Base-by-base conservation (phyloP, 2,888 invertebrate genomes). In the Spisula subtruncata region DNA sequence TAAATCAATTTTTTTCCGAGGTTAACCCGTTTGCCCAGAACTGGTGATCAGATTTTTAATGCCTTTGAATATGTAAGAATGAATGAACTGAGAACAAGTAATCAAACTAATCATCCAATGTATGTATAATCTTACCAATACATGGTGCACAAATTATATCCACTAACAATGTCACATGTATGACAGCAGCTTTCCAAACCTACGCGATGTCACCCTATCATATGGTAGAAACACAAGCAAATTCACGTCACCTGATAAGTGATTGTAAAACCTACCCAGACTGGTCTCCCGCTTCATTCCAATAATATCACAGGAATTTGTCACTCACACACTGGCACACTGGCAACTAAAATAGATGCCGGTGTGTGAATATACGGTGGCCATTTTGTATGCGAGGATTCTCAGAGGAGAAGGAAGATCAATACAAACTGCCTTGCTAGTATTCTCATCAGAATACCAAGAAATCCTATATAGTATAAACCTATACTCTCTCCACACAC, bases 311-410 rank as follows among this genome's bases (percentile, higher is more conserved):
- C 35, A 35, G 32, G 35, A 75, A 32, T 75, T 75, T 75, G 75
- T 75, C 75, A 75, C 75, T 14, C 32, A 32, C 12, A 75, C 18
- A 75, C 32, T 75, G 75, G 75, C 75, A 16, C 32, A 75, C 75
- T 71, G 32, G 75, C 75, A 35, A 75, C 75, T 75, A 75, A 32
- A 75, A 75, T 75, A 75, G 75, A 75, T 75, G 35, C 75, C 32
- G 75, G 35, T 75, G 75, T 32, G 75, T 75, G 75, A 75, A 75
- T 75, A 75, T 75, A 75, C 16, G 75, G 75, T 75, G 75, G 75
- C 75, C 75, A 75, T 75, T 32, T 75, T 75, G 75, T 32, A 75
- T 32, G 35, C 32, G 75, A 18, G 32, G 25, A 75, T 25, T 71
- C 32, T 75, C 75, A 35, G 35, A 14, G 35, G 75, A 32, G 35